Base-by-base conservation (phyloP, 2,888 invertebrate genomes). In the Pachliopta kotzebuea region DNA sequence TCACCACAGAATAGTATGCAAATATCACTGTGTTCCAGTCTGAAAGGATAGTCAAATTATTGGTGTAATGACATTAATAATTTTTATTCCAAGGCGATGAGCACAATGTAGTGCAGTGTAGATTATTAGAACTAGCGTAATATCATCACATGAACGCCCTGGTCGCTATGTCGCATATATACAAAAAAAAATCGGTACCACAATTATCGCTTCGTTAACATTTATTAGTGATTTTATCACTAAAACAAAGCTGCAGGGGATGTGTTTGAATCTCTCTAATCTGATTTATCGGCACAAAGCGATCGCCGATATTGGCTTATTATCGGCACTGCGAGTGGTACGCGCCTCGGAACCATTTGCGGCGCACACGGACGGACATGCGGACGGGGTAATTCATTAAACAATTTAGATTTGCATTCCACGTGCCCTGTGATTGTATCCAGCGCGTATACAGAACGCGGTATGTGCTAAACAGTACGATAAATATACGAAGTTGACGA, bases 331-430 rank as follows among this genome's bases (percentile, higher is more conserved):
- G 63, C 64, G 70, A 69, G 72, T 73, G 72, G 72, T 72, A 69
- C 69, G 60, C 65, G 62, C 56, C 57, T 58, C 66, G 62, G 59
- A 65, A 66, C 68, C 66, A 67, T 67, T 66, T 67, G 68, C 53
- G 63, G 68, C 67, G 68, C 67, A 68, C 65, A 62, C 65, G 29
- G 49, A 63, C 54, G 49, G 57, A 58, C 57, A 37, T 17, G 54
- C 60, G 42, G 29, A 70, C 69, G 66, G 45, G 60, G 60, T 71
- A 68, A 75, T 79, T 74, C 74, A 78, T 79, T 79, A 78, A 71
- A 71, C 74, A 77, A 76, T 76, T 74, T 68, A 68, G 70, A 70
- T 71, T 70, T 70, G 69, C 72, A 71, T 75, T 71, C 72, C 72
- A 55, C 59, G 61, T 64, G 60, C 54, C 54, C 56, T 56, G 68